Percentiles rank a stretch among this genome's conserved stretches.
phyloP scores from a whole-genome alignment of 2,113 vertebrate species.

The Uria aalge region DNA sequence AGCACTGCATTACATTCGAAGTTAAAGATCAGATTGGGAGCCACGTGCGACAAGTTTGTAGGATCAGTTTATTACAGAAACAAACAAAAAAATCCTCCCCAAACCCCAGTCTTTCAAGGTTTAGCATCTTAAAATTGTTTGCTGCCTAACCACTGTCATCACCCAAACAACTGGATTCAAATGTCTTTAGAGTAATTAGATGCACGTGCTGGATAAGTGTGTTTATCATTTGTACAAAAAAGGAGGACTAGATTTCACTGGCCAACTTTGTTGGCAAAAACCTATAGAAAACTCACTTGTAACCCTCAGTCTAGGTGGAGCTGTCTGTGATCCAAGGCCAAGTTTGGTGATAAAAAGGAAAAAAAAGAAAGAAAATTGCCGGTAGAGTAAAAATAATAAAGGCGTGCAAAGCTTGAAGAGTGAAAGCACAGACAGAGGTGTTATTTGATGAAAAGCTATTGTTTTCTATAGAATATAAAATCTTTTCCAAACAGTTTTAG shows the following conservation, averaged over 20 bases:
- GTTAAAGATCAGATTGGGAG: not conserved
- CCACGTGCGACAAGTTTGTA: not conserved
- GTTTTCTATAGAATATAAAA: not conserved
- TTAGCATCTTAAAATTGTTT: not conserved
- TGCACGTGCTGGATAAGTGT: not conserved
- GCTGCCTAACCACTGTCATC: not conserved
- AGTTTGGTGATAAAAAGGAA: rapidly evolving
- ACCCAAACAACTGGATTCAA: not conserved
- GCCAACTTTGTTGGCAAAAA: not conserved
- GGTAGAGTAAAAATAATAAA: not conserved
- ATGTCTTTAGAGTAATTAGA: not conserved
- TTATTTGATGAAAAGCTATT: not conserved
- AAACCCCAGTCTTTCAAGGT: not conserved
- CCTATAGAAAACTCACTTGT: not conserved
- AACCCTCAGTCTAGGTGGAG: not conserved
- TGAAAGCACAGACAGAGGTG: not conserved
- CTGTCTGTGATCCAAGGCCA: not conserved
- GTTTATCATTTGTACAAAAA: not conserved
- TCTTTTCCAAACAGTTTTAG: not conserved
- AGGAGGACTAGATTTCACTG: not conserved
- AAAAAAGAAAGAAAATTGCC: not conserved
- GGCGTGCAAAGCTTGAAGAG: not conserved
- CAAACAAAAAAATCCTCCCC: not conserved
- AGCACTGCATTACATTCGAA: not conserved
- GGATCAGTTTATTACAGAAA: not conserved